A percentile compares a stretch with the other conserved stretches of the same genome.
Conservation (phyloP, 2,113 vertebrate genomes). For the Megalops atlanticus region DNA sequence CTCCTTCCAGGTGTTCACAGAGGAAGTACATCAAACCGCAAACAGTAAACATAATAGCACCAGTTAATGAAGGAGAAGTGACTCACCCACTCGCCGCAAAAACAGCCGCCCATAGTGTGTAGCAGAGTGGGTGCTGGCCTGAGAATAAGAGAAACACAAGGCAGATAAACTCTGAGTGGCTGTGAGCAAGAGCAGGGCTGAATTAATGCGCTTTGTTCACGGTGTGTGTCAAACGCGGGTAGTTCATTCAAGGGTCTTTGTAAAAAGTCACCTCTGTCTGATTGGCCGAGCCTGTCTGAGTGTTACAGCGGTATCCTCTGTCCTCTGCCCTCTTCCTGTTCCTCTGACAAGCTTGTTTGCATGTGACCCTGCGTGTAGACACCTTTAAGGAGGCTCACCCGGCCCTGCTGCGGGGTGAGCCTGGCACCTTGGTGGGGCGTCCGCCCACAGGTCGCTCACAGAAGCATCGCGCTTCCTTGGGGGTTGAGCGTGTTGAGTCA, state of each 20-base stretch:
- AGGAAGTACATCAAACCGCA: neutral
- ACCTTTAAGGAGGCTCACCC: no score
- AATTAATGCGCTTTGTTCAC: no score
- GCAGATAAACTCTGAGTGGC: constrained; percentile 14
- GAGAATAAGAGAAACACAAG: neutral
- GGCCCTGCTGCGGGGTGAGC: no score
- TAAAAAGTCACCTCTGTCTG: no score
- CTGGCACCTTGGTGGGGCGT: constrained; percentile 27
- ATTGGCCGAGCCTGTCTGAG: no score
- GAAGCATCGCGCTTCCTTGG: neutral
- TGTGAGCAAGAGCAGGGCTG: no score
- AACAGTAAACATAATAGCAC: neutral
- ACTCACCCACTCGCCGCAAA: neutral
- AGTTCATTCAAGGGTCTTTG: no score
- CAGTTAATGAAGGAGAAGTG: neutral
- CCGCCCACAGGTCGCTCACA: neutral
- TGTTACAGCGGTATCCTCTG: no score
- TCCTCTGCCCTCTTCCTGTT: no score
- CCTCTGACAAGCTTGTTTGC: no score
- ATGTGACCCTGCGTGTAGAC: no score
- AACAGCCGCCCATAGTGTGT: neutral
- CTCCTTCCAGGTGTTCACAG: constrained; percentile 2
- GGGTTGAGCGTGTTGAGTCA: no score
- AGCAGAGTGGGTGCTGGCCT: neutral
- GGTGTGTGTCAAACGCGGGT: neutral